Evolutionary conservation across 1,140 invertebrate species (phyloP), one percentile per base, ranked within the genome.

Genomic region (Sycobia sp.): DNA sequence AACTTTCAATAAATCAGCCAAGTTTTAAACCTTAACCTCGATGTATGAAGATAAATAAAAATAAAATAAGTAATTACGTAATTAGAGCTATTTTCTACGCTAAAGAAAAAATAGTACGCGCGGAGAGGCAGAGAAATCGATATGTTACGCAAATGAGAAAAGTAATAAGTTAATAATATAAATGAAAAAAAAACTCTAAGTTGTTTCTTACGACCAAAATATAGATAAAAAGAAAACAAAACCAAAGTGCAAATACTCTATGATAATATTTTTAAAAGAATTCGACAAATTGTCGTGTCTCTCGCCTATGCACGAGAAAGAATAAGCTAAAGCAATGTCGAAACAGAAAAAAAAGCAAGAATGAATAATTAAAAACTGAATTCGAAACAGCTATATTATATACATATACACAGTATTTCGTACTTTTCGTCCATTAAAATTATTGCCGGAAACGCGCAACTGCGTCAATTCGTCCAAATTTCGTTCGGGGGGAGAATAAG

Each of bases 201-300:
- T n/a, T n/a, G n/a, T 71, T 70, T 68, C 63, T 57, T 64, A 66
- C 62, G 72, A 73, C 72, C 70, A 74, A 75, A 73, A 71, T 57
- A 62, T 71, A 70, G 65, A 69, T 66, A 54, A 69, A 67, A 61
- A 22, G 56, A 18, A 57, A 25, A 64, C 63, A 16, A 71, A 72
- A 71, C 72, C 67, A 73, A 75, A 73, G 71, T 75, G 72, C 73
- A 72, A 73, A 75, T 69, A 71, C 55, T 62, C 62, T 68, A 67
- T 67, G 38, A 58, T 68, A 60, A 67, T 67, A 64, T 64, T 61
- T 58, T 67, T 55, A 64, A 34, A 47, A 16, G 11, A 4, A 65
- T 13, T 20, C 62, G 53, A 65, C 7, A 50, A 10, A 18, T n/a
- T n/a, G 8, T 34, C 34, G 53, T 23, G 18, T 41, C 34, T 32